Base-by-base conservation (phyloP, 37 sponge, comb jelly and placozoan genomes). In the Crambe crambe region DNA sequence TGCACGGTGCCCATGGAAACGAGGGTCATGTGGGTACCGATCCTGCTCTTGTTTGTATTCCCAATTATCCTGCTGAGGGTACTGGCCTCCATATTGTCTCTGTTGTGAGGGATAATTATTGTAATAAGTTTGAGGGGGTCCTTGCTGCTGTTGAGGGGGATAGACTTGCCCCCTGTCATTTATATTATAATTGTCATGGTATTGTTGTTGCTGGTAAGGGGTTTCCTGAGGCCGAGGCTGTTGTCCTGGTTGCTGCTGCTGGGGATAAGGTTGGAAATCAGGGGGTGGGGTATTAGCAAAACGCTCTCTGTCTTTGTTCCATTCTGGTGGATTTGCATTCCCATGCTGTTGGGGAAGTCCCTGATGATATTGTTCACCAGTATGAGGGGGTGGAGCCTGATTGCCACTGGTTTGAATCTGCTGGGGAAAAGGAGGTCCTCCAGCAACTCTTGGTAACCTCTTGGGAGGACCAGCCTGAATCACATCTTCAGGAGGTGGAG, bases 231-330 rank as follows among this genome's bases (percentile, higher is more conserved):
- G 66, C 35, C 3, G 66, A 60, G 25, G 35, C 2, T 65, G 10
- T 65, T 60, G 27, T 60, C 21, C 23, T 26, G 3, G 61, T 6
- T 60, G 61, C 5, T 60, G 27, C 21, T 60, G 4, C 6, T 9
- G 6, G 61, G 17, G 17, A 47, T 6, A 47, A 60, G 66, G 34
- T 65, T 65, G 66, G 66, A 31, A 65, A 6, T 65, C 66, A 31
- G 66, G 66, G 10, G 66, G 66, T 34, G 66, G 66, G 17, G 66
- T 65, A 9, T 65, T 65, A 2, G 66, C 66, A 65, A 65, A 65
- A 8, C 66, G 27, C 66, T 65, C 66, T 31, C 34, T 65, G 34
- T 65, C 66, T 65, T 34, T 65, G 5, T 65, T 32, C 66, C 66
- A 31, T 65, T 65, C 66, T 15, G 51, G 12, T 12, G 12, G 12